Percentiles rank a stretch among this genome's conserved stretches.
These are phyloP conservation scores for Miichthys miiuy DNA, from an alignment of 2,797 vertebrate species.

Conservation along the genomic window DNA sequence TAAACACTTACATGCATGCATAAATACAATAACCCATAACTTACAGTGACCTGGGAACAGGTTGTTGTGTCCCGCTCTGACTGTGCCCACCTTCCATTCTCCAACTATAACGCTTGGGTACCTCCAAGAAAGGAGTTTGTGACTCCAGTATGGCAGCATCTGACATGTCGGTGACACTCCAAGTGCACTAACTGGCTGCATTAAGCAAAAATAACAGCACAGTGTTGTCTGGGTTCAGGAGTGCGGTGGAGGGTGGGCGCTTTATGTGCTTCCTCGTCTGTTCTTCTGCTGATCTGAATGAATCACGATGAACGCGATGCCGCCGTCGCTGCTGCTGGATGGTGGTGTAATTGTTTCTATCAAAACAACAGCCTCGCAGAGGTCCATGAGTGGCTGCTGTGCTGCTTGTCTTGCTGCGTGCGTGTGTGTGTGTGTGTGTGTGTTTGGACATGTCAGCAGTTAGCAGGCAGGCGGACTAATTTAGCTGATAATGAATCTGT, in stretches of 20 bases:
- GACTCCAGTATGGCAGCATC: neutral
- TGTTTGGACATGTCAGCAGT: constrained; percentile 19
- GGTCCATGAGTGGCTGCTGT: neutral
- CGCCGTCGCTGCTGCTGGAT: constrained; percentile 2
- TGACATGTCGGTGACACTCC: neutral
- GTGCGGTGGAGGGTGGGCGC: neutral
- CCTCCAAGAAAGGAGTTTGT: neutral
- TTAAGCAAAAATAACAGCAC: neutral
- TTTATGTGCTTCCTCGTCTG: neutral
- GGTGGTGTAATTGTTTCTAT: constrained; percentile 8
- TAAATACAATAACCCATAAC: too few species aligned
- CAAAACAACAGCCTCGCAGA: constrained; percentile 2
- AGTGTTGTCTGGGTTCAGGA: too few species aligned
- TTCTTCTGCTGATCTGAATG: too few species aligned
- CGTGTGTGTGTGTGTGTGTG: too few species aligned
- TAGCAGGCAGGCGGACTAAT: constrained; percentile 21
- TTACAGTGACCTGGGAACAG: too few species aligned
- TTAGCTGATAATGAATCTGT: constrained; percentile 27
- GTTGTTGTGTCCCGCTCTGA: too few species aligned
- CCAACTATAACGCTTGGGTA: neutral
- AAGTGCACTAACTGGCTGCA: constrained; percentile 18
- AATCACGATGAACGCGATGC: constrained; percentile 2
- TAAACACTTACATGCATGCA: too few species aligned
- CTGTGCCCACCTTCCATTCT: too few species aligned
- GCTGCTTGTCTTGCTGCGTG: too few species aligned